phyloP scores from a whole-genome alignment of 2,113 vertebrate species.

The Lutjanus erythropterus region DNA sequence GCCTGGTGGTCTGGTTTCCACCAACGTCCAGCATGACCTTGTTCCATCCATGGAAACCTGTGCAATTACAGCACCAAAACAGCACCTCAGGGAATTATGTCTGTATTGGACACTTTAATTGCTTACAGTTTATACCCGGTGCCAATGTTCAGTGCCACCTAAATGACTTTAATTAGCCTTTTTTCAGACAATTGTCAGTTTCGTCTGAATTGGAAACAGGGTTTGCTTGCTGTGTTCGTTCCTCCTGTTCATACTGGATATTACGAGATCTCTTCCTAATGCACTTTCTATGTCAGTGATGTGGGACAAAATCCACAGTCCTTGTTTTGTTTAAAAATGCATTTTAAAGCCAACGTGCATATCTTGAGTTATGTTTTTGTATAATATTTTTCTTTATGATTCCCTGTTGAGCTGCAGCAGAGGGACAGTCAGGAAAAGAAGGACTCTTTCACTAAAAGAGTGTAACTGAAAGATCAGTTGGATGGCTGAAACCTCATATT shows the following conservation, averaged over 20 bases:
- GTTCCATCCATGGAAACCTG: too few species aligned
- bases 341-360: not conserved
- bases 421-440: not conserved
- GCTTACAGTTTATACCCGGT: not conserved
- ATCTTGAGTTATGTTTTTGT: not conserved
- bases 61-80: not conserved
- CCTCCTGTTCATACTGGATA: too few species aligned
- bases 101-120: not conserved
- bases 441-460: not conserved
- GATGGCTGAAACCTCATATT: not conserved
- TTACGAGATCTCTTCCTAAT: too few species aligned
- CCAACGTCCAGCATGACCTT: too few species aligned
- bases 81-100: not conserved
- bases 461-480: not conserved
- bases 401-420: not conserved
- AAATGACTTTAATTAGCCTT: too few species aligned
- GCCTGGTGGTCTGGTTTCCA: too few species aligned
- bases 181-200: too few species aligned
- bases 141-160: not conserved
- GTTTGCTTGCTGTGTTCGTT: too few species aligned
- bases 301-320: not conserved
- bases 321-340: not conserved
- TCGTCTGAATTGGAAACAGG: too few species aligned
- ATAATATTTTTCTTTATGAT: not conserved
- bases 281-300: not conserved